These are phyloP conservation scores for Electrona antarctica DNA, from an alignment of 2,113 vertebrate species.

Conservation along the genomic window DNA sequence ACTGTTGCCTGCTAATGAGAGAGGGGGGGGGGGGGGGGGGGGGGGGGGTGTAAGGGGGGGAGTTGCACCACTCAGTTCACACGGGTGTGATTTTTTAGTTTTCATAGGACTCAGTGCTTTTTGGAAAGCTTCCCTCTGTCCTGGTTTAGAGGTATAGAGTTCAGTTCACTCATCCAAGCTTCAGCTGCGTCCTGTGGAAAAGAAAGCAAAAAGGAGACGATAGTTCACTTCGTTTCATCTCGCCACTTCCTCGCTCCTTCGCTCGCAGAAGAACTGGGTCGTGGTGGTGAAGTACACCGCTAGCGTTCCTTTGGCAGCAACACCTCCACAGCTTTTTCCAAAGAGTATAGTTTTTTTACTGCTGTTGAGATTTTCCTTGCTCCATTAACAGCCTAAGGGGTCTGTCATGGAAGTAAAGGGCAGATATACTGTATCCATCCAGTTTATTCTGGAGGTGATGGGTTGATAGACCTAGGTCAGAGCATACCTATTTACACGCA, in stretches of 20 bases:
- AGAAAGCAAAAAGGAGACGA: background rate
- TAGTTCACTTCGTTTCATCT: background rate
- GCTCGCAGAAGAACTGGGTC: conserved; percentile 20
- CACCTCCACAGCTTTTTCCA: conserved; percentile 32
- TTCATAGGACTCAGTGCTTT: conserved; percentile 9
- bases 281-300: conserved; percentile 42
- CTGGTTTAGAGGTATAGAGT: conserved; percentile 25
- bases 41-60: no score
- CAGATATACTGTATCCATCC: background rate
- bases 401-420: conserved; percentile 6
- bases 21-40: no score
- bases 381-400: conserved; percentile 7
- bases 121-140: conserved; percentile 19
- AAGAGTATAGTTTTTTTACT: conserved; percentile 45
- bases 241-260: conserved; percentile 34
- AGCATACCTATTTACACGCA: no score
- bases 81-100: background rate
- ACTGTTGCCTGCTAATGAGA: no score
- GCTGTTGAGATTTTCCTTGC: conserved; percentile 27
- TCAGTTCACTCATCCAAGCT: conserved; percentile 38
- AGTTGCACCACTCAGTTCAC: no score
- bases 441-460: no score
- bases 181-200: conserved; percentile 14
- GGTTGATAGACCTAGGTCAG: background rate
- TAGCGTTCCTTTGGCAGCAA: conserved; percentile 53